phyloP scores from a whole-genome alignment of 2,888 invertebrate genomes.

The Xanthorhoe spadicearia region DNA sequence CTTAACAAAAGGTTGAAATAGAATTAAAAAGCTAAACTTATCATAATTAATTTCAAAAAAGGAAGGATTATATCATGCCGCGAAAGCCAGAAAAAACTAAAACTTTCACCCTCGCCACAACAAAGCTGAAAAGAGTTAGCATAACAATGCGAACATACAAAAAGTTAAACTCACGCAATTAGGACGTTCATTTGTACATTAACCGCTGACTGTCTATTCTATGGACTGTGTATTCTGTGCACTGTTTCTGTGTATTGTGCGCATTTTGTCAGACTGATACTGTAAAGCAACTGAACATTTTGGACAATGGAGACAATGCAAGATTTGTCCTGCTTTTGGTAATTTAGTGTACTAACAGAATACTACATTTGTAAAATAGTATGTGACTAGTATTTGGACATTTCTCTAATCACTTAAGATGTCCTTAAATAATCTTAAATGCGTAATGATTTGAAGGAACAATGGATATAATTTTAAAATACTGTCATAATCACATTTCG shows the following conservation, averaged over 20 bases:
- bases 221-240: conserved; percentile 14
- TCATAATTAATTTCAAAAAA: conserved; percentile 27
- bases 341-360: neutral
- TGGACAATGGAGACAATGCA: neutral
- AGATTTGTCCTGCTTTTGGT: neutral
- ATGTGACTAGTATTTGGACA: neutral
- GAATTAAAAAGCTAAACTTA: conserved; percentile 25
- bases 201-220: conserved; percentile 60
- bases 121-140: conserved; percentile 54
- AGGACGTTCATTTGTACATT: conserved; percentile 66
- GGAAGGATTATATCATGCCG: conserved; percentile 37
- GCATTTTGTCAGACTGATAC: conserved; percentile 21
- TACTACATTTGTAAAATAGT: neutral
- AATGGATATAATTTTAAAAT: no score
- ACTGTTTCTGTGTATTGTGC: conserved; percentile 15
- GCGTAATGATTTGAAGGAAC: no score
- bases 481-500: no score
- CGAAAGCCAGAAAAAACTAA: conserved; percentile 41
- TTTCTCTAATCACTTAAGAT: no score
- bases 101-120: conserved; percentile 45
- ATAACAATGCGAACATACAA: conserved; percentile 60
- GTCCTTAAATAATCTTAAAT: no score
- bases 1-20: neutral
- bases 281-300: neutral
- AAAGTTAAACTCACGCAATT: conserved; percentile 64